Conservation (phyloP, 2,888 invertebrate genomes). For the Palloptera scutellata region DNA sequence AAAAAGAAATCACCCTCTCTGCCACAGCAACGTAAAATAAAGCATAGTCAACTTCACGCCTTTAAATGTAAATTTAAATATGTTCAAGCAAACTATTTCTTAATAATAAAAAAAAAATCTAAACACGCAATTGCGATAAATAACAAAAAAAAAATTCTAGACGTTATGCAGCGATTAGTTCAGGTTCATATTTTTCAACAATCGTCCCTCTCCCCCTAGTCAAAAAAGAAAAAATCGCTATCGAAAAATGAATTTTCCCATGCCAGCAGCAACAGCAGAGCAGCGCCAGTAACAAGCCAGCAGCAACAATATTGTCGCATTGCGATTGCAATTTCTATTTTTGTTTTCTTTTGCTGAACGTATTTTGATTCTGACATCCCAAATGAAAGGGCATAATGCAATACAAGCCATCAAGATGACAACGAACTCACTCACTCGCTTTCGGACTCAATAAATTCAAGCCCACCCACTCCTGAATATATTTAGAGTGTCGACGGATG, state of each 20-base stretch:
- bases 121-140: slow-evolving; percentile 19
- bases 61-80: too few relatives aligned
- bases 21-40: too few relatives aligned
- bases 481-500: not conserved
- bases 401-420: slow-evolving; percentile 1
- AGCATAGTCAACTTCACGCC: too few relatives aligned
- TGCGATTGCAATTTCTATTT: slow-evolving; percentile 24
- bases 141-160: slow-evolving; percentile 30
- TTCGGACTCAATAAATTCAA: not conserved
- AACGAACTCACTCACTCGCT: not conserved
- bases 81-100: too few relatives aligned
- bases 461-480: too few relatives aligned
- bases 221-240: slow-evolving; percentile 9
- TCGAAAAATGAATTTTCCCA: slow-evolving; percentile 13
- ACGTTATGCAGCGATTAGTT: slow-evolving; percentile 37
- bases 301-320: slow-evolving; percentile 22
- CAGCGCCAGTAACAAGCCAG: slow-evolving; percentile 3
- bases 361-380: slow-evolving; percentile 10
- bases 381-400: slow-evolving; percentile 14
- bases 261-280: not conserved
- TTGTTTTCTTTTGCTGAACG: too few relatives aligned
- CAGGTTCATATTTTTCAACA: slow-evolving; percentile 38
- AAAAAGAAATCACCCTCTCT: too few relatives aligned
- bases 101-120: too few relatives aligned
- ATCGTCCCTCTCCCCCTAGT: slow-evolving; percentile 21